Percentiles rank a stretch among this genome's conserved stretches.
Evolutionary conservation across 2,888 invertebrate genomes (phyloP).

Genomic region (Habroteleia sp.): DNA sequence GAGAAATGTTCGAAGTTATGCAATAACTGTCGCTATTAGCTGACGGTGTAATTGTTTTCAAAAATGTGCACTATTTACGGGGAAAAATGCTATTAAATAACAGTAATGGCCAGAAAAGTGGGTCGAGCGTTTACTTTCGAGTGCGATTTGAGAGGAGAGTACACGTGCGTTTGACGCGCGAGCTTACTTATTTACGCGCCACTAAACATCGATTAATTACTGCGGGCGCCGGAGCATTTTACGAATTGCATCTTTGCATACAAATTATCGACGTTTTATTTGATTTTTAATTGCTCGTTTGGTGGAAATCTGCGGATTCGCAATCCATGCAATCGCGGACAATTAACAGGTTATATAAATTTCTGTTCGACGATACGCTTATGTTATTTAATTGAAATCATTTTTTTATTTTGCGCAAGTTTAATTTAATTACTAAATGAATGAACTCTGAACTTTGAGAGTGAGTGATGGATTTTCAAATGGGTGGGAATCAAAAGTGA

Average conservation of each 20-base stretch:
- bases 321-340: background rate
- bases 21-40: conserved; percentile 30
- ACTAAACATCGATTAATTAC: conserved; percentile 8
- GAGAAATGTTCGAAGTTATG: conserved; percentile 17
- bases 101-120: conserved; percentile 24
- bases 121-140: conserved; percentile 15
- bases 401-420: conserved; percentile 4
- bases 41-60: conserved; percentile 31
- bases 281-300: conserved; percentile 5
- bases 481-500: conserved; percentile 41
- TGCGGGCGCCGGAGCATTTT: background rate
- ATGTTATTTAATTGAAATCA: conserved; percentile 23
- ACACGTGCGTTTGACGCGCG: conserved; percentile 6
- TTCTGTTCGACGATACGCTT: conserved; percentile 21
- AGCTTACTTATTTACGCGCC: conserved; percentile 4
- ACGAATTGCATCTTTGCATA: background rate
- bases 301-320: background rate
- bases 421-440: conserved; percentile 36
- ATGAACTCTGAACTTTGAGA: conserved; percentile 40
- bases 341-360: conserved; percentile 35
- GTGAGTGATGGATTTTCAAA: conserved; percentile 8
- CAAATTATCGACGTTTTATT: conserved; percentile 16
- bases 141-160: background rate
- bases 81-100: conserved; percentile 22
- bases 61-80: conserved; percentile 29